Evolutionary conservation across 2,797 vertebrate genomes (phyloP), one percentile per base, ranked within the genome.

Genomic region (Erethizon dorsatum): DNA sequence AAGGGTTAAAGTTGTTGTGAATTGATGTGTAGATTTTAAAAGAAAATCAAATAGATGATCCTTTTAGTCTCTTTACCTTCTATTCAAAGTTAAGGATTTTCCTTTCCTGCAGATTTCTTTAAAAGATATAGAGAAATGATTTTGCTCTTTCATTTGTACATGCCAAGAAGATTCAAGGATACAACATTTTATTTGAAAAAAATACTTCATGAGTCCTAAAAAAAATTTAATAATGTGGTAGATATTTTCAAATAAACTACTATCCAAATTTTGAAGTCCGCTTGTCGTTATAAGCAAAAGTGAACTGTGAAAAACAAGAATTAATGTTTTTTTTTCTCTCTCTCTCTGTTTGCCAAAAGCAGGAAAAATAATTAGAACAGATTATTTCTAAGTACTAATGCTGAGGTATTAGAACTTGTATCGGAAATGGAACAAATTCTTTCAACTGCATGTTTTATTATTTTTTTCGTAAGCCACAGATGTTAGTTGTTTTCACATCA

Each of bases 401-500:
- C 26, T 96, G 83, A 95, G 96, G 59, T 87, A 91, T 69, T 75
- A 88, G 80, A 92, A 31, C 22, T 88, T 95, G 54, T 89, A 80
- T 6, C 79, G 69, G 92, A 90, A 12, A 97, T 52, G 17, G 31
- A 57, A 96, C 1, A 78, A 82, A 18, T 95, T 83, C 67, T 97
- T 96, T 97, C 11, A 63, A 26, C 20, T 69, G 61, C 50, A 52
- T 88, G 54, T 73, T 92, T 90, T 96, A 92, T 96, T 95, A 84
- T 31, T 88, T 95, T 92, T 97, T 96, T 20, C 69, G 33, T 61
- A 87, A 97, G 91, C 41, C 94, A 91, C 69, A 96, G 94, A 97
- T 97, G 84, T 97, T 97, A 98, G 41, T 67, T 95, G 93, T 93
- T 97, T 97, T 98, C 83, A 98, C 92, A 94, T 98, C 91, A 97